phyloP scores from a whole-genome alignment of 30 jellyfish, hydroid and myxozoan species.

The Rhopilema esculentum region DNA sequence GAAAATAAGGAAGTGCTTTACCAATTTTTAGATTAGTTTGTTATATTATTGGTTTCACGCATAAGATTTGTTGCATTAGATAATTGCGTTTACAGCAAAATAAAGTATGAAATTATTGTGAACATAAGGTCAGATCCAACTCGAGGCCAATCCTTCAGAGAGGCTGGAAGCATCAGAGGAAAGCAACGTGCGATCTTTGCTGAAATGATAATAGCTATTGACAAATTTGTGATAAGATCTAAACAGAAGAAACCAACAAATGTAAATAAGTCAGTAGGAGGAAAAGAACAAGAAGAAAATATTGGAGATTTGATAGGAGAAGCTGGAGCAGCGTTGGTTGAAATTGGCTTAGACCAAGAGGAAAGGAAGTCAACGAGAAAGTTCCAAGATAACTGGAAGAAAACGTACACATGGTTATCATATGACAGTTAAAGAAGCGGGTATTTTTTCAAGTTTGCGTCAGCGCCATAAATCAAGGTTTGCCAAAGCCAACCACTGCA shows the following conservation, averaged over 20 bases:
- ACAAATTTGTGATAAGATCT: not conserved
- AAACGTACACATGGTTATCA: slow-evolving; percentile 16
- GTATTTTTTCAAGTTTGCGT: slow-evolving; percentile 26
- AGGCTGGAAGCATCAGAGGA: not conserved
- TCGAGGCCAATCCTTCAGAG: not conserved
- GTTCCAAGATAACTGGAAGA: slow-evolving; percentile 24
- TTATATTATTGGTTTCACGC: not conserved
- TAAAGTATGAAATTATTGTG: not conserved
- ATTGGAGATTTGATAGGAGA: not conserved
- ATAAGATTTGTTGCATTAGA: not conserved
- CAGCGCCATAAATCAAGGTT: slow-evolving; percentile 31
- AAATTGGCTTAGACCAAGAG: not conserved
- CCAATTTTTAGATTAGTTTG: not conserved
- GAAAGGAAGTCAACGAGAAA: slow-evolving; percentile 22
- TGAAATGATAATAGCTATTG: not conserved
- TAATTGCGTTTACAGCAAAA: not conserved
- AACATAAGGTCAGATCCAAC: not conserved
- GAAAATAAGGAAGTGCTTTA: not conserved
- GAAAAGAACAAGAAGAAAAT: not conserved
- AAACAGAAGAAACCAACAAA: not conserved
- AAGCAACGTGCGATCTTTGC: not conserved
- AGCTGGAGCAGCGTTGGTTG: not conserved
- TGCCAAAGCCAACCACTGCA: slow-evolving; percentile 62
- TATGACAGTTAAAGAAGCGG: slow-evolving; percentile 21
- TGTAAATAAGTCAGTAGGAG: not conserved